Base-by-base conservation (phyloP, 1,140 invertebrate genomes). In the Drosophila asahinai region DNA sequence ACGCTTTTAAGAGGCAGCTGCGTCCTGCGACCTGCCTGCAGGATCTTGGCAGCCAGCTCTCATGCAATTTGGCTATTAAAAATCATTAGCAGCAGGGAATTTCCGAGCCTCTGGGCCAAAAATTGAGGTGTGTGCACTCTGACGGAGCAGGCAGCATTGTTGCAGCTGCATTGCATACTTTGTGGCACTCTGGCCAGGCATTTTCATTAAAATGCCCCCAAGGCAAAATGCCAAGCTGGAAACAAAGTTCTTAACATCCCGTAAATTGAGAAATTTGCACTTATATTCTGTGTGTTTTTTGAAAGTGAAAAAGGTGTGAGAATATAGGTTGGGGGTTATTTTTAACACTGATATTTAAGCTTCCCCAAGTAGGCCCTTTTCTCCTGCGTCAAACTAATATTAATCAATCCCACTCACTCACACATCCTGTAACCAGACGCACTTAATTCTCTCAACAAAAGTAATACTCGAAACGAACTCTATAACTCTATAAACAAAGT, bases 1-100 rank as follows among this genome's bases (percentile, higher is more conserved):
- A 72, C 47, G 60, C 72, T 80, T 80, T 87, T 83, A 74, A 87
- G 78, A 80, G 77, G 62, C 62, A 79, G 59, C 70, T 70, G 78
- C 22, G 52, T 55, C 70, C 68, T 70, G 38, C 15, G 63, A 51
- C 45, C 30, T 54, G 22, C 22, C 22, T 25, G 22, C 22, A 25
- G 60, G 45, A 19, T 45, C 47, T 54, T 67, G 66, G 19, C 77
- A 52, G 47, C n/a, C 47, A 40, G 47, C 59, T 45, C 59, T 45
- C 84, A 81, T 89, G 86, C 86, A 89, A 90, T 90, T 90, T 90
- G 54, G 77, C 84, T 80, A 89, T 89, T 89, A 90, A 89, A 89
- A 89, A 89, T 89, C 86, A 89, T 90, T 89, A 89, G 86, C 81
- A 83, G 40, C 14, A 54, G 45, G 83, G 84, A 75, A 87, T 87